Evolutionary conservation across 1,140 invertebrate genomes (phyloP).

Genomic region (Wiebesia pumilae): DNA sequence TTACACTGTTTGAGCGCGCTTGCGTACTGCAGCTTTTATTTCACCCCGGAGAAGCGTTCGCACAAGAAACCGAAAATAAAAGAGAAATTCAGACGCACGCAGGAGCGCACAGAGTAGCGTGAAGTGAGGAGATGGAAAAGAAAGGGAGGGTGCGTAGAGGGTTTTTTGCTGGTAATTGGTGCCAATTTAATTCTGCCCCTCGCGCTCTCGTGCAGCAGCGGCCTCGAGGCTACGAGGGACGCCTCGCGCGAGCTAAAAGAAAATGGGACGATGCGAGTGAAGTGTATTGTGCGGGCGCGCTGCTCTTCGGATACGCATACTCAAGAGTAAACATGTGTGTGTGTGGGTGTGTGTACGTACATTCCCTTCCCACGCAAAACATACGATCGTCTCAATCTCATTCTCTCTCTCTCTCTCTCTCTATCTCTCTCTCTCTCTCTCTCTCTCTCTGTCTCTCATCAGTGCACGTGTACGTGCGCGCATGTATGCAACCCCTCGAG

Average conservation of each 20-base stretch:
- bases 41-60: neutral
- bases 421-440: neutral
- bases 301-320: constrained; percentile 28
- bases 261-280: neutral
- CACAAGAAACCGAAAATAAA: constrained; percentile 12
- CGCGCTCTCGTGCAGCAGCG: constrained; percentile 50
- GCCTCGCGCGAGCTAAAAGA: constrained; percentile 5
- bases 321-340: constrained; percentile 54
- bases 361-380: constrained; percentile 66
- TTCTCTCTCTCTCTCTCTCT: neutral
- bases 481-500: constrained; percentile 55
- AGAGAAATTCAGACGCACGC: neutral
- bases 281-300: neutral
- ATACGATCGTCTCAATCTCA: constrained; percentile 51
- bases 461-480: constrained; percentile 38
- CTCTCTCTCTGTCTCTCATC: constrained; percentile 27
- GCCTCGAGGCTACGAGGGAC: neutral
- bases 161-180: constrained; percentile 83
- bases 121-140: constrained; percentile 46
- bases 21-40: constrained; percentile 3
- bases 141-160: constrained; percentile 67
- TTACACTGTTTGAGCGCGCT: neutral
- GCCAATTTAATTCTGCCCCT: constrained; percentile 79
- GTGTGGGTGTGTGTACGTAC: constrained; percentile 9
- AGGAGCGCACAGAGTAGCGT: constrained; percentile 1